Evolutionary conservation across 2,113 vertebrate genomes (phyloP), one percentile per base, ranked within the genome.

Genomic region (Vulpes lagopus): DNA sequence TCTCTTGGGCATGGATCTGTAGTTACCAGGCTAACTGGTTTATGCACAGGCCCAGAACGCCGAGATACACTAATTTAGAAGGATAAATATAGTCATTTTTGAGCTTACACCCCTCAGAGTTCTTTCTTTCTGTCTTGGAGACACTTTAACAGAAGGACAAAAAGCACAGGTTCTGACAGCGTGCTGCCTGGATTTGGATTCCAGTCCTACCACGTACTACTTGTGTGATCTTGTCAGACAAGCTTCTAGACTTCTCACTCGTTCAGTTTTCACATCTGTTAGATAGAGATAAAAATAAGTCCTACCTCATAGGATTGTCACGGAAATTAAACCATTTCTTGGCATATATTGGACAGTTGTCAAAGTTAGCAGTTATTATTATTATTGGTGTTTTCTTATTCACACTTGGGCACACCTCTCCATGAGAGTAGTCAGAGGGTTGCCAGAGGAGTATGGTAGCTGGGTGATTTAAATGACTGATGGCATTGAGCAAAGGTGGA

Each of bases 261-360:
- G 64, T 85, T 86, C 20, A 27, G 35, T 83, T 85, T 97, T 95
- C 35, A 32, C 20, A 60, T 76, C 65, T 81, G 14, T 91, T 38
- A 89, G 11, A 10, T 79, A 17, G 55, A 20, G 43, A 53, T 86
- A 51, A 90, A 73, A 92, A 1, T 23, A 79, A 67, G 7, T 76
- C 59, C 35, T 64, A 35, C 35, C 2, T 81, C 4, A 64, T 0
- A 60, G 35, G 71, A 73, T 30, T 76, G 11, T 94, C 62, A 22
- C 16, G 74, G 82, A 97, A 85, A 79, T 73, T 27, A 91, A 89
- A 15, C 32, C 5, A 11, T 38, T 84, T 27, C 17, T 88, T 93
- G 43, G 27, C 20, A 6, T 81, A 16, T 53, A 67, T 27, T 91
- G 55, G 81, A 74, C 8, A 62, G 55, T 82, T 59, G 49, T 80